These are phyloP conservation scores for Vicugna pacos DNA, from an alignment of 2,113 vertebrate species.

Conservation along the genomic window DNA sequence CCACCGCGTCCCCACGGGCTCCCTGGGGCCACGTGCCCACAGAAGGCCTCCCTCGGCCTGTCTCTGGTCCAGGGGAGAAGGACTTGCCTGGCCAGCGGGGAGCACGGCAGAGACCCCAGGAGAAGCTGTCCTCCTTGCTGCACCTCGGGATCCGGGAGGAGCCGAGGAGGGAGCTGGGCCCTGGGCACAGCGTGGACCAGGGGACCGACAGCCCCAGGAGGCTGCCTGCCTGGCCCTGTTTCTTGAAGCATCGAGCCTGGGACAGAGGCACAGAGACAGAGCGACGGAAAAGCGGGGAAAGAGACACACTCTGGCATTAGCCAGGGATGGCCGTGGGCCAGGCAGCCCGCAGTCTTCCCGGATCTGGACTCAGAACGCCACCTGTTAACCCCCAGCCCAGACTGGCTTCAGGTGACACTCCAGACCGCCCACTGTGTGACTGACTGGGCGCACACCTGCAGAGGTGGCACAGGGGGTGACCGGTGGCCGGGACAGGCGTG, in stretches of 20 bases:
- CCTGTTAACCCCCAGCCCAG: background rate
- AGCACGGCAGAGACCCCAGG: background rate
- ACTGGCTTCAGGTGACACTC: rapidly evolving
- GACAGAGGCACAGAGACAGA: background rate
- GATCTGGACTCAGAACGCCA: background rate
- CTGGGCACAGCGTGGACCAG: background rate
- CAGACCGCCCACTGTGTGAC: rapidly evolving
- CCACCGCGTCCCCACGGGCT: background rate
- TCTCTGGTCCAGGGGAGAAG: background rate
- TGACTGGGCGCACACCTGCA: rapidly evolving
- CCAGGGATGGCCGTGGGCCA: background rate
- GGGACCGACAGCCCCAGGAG: background rate
- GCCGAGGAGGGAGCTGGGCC: no score
- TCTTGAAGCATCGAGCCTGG: background rate
- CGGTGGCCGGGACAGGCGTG: background rate
- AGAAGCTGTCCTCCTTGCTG: background rate
- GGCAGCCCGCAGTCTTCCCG: background rate
- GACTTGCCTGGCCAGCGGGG: background rate
- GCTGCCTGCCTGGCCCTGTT: background rate
- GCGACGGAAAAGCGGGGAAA: no score
- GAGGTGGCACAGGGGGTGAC: no score
- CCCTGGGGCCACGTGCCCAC: background rate
- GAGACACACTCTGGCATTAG: background rate
- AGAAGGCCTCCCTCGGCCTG: background rate
- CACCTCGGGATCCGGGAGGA: background rate